phyloP scores from a whole-genome alignment of 2,888 invertebrate species.

The Pedicia rivosa region DNA sequence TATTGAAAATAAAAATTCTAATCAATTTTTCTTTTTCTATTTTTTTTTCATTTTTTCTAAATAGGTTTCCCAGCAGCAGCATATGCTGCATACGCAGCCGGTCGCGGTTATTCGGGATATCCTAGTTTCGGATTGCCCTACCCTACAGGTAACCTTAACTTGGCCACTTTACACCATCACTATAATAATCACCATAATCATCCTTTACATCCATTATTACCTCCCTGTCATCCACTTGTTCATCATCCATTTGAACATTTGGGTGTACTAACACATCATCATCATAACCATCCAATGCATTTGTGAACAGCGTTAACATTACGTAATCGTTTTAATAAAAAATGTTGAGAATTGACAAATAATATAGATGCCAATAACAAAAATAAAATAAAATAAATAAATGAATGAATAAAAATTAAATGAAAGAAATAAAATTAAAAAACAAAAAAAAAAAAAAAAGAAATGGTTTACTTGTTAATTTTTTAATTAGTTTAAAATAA shows the following conservation, averaged over 20 bases:
- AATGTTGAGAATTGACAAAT: too few species aligned
- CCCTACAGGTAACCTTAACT: conserved; percentile 74
- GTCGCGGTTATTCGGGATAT: conserved; percentile 93
- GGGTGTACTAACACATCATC: conserved; percentile 9
- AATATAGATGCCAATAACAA: too few species aligned
- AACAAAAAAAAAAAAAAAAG: conserved; percentile 3
- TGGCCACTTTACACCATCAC: conserved; percentile 63
- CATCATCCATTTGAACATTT: conserved; percentile 24
- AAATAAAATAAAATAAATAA: too few species aligned
- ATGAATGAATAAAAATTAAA: not conserved
- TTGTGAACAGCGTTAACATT: conserved; percentile 62
- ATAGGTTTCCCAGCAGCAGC: conserved; percentile 89
- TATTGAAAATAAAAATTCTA: too few species aligned
- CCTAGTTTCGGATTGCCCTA: conserved; percentile 96
- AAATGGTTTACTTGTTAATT: conserved; percentile 1
- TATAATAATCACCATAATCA: conserved; percentile 32
- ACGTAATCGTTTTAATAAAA: too few species aligned
- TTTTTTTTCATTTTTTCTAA: conserved; percentile 15
- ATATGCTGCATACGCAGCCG: conserved; percentile 91
- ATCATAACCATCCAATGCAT: conserved; percentile 42
- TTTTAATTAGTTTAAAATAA: too few species aligned
- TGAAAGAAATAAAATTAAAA: not conserved
- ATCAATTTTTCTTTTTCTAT: not conserved
- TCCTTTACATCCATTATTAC: conserved; percentile 38
- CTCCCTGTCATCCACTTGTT: conserved; percentile 42